Base-by-base conservation (phyloP, 2,888 invertebrate genomes). In the Adineta ricciae region DNA sequence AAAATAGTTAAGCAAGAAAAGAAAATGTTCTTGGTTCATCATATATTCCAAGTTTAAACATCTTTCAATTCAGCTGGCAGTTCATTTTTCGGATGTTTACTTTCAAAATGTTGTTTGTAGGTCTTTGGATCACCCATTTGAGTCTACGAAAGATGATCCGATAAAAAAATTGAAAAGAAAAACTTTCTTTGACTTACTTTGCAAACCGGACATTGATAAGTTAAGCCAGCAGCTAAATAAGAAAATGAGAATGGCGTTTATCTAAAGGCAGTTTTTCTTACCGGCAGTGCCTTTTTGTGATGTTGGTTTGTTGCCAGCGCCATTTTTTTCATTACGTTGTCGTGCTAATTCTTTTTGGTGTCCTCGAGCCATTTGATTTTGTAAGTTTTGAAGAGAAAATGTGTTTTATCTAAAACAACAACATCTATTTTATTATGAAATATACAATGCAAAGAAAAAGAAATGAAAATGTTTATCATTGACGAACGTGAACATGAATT, bases 121-220 rank as follows among this genome's bases (percentile, higher is more conserved):
- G 99, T 99, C 92, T 99, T 99, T 84, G 96, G 96, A 91, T 99
- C 98, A 5, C 98, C 98, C 98, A 99, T 98, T 93, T 97, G 96
- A 21, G 97, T 94, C 97, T 97, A 91, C 56, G 88, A 86, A 56
- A 72, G 9, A 52, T 83, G 16, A 7, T 78, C 9, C 24, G 41
- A 41, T 41, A 4, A 41, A 50, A 50, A 49, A 49, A 64, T 16
- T 21, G 14, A 16, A 4, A 36, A 36, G 32, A 14, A 36, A 36
- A 36, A 72, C 5, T 72, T 72, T 36, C 82, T 24, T 83, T 83
- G 27, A n/a, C 36, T 38, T 56, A 84, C 49, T 84, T 73, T 49
- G 83, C 52, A 50, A 83, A 83, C n/a, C 14, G 11, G 3, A 27
- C 83, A 83, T 52, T 32, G 41, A 83, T 19, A 8, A 11, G 27